phyloP scores from a whole-genome alignment of 2,888 invertebrate genomes.

The Dasypogon diadema region DNA sequence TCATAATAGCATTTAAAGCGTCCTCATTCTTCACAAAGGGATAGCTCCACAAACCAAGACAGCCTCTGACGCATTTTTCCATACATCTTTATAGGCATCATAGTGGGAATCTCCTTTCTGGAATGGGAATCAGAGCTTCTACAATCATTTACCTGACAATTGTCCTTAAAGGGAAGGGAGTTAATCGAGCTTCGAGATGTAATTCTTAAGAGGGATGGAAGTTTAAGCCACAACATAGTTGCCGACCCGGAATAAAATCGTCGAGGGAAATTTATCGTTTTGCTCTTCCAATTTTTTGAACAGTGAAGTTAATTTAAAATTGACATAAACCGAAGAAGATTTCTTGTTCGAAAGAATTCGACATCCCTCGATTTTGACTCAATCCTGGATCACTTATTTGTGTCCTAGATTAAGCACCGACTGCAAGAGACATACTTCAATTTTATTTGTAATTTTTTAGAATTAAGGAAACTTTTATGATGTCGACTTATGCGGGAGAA shows the following conservation, averaged over 20 bases:
- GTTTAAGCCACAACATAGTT: not conserved
- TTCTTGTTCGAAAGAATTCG: not conserved
- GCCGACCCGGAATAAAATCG: not conserved
- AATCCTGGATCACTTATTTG: not conserved
- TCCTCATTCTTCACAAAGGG: not conserved
- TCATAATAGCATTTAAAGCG: constrained; percentile 4
- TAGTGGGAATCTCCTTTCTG: not conserved
- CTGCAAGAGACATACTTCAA: not conserved
- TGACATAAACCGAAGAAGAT: not conserved
- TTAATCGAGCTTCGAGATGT: not conserved
- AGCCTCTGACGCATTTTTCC: not conserved
- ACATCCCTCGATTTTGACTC: not conserved
- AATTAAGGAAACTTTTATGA: not conserved
- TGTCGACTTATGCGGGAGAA: not conserved
- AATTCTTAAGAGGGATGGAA: not conserved
- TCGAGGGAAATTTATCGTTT: not conserved
- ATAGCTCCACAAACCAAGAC: not conserved
- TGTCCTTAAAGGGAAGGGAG: not conserved
- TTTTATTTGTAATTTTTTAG: not conserved
- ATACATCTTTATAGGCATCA: not conserved
- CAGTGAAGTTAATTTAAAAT: not conserved
- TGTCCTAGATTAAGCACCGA: not conserved
- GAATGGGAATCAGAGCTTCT: not conserved
- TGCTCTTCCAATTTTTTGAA: not conserved
- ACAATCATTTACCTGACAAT: not conserved